Conservation (phyloP, 1,140 invertebrate genomes). For the Temnothorax nylanderi region DNA sequence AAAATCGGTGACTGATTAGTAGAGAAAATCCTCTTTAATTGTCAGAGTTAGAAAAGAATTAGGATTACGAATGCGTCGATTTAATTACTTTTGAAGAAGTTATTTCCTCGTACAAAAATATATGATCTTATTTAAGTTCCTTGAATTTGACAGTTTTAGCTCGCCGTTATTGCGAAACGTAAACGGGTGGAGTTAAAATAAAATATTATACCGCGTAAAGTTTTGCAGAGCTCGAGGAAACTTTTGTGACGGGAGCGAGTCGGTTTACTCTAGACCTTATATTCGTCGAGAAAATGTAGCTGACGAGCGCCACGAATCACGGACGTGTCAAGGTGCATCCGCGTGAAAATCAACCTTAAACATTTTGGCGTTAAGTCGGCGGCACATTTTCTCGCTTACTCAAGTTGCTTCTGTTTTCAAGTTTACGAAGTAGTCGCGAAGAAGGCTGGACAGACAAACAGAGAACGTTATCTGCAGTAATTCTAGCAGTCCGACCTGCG, state of each 20-base stretch:
- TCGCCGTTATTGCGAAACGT: constrained; percentile 41
- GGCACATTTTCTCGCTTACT: constrained; percentile 50
- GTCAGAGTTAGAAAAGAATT: not conserved
- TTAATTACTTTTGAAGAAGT: constrained; percentile 9
- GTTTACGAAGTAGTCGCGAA: constrained; percentile 45
- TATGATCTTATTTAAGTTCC: not conserved
- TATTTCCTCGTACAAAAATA: not conserved
- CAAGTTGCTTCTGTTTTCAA: constrained; percentile 41
- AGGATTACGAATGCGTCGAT: not conserved
- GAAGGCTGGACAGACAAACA: constrained; percentile 31
- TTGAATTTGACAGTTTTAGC: constrained; percentile 27
- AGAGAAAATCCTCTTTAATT: not conserved
- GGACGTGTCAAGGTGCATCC: constrained; percentile 54
- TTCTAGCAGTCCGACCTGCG: not conserved
- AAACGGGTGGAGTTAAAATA: constrained; percentile 44
- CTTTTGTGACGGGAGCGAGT: constrained; percentile 34
- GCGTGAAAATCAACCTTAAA: constrained; percentile 63
- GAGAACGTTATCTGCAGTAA: constrained; percentile 6
- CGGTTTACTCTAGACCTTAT: constrained; percentile 42
- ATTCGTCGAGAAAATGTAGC: constrained; percentile 47
- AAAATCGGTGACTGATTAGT: not conserved
- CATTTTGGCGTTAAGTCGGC: constrained; percentile 58
- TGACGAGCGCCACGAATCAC: constrained; percentile 51
- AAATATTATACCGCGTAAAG: constrained; percentile 50
- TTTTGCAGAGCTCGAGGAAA: constrained; percentile 36